Evolutionary conservation across 2,113 vertebrate genomes (phyloP).

Genomic region (Tetraodon nigroviridis): DNA sequence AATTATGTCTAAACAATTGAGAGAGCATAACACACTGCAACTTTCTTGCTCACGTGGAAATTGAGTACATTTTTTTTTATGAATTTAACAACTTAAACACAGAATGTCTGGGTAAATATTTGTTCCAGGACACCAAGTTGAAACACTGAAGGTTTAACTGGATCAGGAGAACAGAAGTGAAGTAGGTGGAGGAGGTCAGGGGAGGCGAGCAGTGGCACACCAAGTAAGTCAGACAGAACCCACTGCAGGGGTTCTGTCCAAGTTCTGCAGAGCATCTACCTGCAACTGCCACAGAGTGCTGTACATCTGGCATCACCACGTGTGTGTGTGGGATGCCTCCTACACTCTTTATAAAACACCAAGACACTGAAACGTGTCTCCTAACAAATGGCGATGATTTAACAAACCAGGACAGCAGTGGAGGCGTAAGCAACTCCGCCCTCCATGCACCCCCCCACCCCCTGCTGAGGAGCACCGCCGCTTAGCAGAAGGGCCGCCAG

Average conservation of each 20-base stretch:
- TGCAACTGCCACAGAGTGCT: constrained; percentile 64
- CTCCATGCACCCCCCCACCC: constrained; percentile 30
- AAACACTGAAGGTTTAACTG: constrained; percentile 1
- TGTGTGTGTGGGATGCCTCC: constrained; percentile 45
- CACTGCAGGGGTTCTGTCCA: constrained; percentile 61
- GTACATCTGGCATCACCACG: constrained; percentile 47
- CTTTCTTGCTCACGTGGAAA: no score
- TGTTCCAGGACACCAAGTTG: constrained; percentile 17
- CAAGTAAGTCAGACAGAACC: constrained; percentile 71
- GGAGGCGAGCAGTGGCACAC: constrained; percentile 52
- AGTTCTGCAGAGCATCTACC: constrained; percentile 67
- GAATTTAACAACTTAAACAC: no score
- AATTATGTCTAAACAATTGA: no score
- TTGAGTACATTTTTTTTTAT: no score
- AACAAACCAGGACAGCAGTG: constrained; percentile 68
- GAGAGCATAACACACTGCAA: no score
- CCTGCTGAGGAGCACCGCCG: constrained; percentile 47
- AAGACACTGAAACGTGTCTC: constrained; percentile 44
- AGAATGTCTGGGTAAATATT: not conserved
- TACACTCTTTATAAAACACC: constrained; percentile 41
- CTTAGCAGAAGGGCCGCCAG: constrained; percentile 62
- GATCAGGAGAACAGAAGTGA: constrained; percentile 28
- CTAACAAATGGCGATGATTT: constrained; percentile 63
- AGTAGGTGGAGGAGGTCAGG: constrained; percentile 45
- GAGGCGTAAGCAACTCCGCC: constrained; percentile 63